These are phyloP conservation scores for Falco cherrug DNA, from an alignment of 2,797 vertebrate genomes.

Conservation along the genomic window DNA sequence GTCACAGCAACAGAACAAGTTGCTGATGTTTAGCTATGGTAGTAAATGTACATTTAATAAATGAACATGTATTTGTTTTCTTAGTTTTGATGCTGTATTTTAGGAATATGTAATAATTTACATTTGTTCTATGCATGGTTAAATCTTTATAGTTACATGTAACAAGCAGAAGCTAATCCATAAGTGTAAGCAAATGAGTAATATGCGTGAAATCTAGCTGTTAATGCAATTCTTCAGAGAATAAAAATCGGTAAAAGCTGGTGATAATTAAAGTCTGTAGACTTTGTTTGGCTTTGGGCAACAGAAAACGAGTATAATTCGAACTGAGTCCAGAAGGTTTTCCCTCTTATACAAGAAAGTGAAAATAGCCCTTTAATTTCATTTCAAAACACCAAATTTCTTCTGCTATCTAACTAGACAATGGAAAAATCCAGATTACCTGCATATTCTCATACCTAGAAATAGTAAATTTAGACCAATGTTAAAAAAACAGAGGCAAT, in stretches of 20 bases:
- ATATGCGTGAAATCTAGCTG: not conserved
- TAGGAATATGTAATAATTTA: not conserved
- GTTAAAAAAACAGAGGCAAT: not conserved
- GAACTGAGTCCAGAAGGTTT: not conserved
- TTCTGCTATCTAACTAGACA: not conserved
- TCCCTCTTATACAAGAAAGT: not conserved
- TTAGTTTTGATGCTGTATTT: not conserved
- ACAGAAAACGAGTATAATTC: not conserved
- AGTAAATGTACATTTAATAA: not conserved
- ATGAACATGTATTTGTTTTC: not conserved
- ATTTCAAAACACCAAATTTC: rapidly evolving
- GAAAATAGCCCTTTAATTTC: not conserved
- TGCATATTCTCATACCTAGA: not conserved
- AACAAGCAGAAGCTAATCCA: not conserved
- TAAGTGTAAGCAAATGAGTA: not conserved
- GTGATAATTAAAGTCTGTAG: not conserved
- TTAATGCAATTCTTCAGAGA: not conserved
- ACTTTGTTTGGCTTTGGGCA: not conserved
- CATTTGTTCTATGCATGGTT: not conserved
- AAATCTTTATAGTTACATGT: not conserved
- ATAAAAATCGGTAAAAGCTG: not conserved
- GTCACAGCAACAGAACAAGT: not conserved
- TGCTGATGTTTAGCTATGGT: not conserved
- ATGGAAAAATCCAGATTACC: not conserved
- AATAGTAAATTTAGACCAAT: not conserved